phyloP scores from a whole-genome alignment of 2,888 invertebrate genomes.

The Holacanthella duospinosa region DNA sequence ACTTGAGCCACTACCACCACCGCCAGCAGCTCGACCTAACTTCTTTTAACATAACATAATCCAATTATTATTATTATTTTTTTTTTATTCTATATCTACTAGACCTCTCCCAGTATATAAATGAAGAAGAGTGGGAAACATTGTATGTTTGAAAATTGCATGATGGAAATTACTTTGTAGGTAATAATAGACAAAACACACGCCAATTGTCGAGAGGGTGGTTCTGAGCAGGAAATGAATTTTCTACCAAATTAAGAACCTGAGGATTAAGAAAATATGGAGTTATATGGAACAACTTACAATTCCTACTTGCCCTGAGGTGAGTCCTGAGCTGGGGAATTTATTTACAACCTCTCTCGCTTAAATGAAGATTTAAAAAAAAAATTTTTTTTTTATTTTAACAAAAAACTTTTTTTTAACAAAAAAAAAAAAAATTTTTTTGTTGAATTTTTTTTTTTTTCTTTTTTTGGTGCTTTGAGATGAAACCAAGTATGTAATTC shows the following conservation, averaged over 20 bases:
- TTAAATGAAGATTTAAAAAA: background rate
- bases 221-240: background rate
- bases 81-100: background rate
- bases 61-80: background rate
- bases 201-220: background rate
- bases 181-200: background rate
- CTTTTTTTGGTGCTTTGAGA: background rate
- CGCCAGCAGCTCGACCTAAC: background rate
- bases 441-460: background rate
- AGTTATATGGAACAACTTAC: too few species aligned
- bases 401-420: background rate
- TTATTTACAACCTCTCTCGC: background rate
- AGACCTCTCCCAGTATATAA: background rate
- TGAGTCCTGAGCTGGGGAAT: too few species aligned
- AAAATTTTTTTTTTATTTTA: background rate
- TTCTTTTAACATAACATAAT: background rate
- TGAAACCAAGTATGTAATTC: too few species aligned
- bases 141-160: background rate
- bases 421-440: background rate
- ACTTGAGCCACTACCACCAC: too few species aligned
- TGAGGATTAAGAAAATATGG: too few species aligned
- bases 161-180: background rate
- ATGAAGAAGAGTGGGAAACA: background rate
- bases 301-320: too few species aligned
- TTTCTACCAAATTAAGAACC: background rate